Evolutionary conservation across 2,797 vertebrate genomes (phyloP), one percentile per base, ranked within the genome.

Genomic region (Masticophis lateralis): DNA sequence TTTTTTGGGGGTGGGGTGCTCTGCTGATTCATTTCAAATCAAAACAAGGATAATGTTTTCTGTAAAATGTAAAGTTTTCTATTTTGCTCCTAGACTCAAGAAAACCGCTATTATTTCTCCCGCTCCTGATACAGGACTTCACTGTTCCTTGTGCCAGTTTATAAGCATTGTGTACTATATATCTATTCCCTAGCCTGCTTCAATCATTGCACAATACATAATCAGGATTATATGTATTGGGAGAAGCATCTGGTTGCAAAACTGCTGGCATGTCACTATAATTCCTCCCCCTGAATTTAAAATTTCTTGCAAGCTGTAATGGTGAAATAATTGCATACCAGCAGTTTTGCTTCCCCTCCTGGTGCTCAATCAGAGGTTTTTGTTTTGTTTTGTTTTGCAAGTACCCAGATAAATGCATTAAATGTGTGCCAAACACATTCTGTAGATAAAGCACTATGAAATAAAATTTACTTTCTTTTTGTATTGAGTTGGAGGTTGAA

Each of bases 391-490:
- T 79, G 74, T 43, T 79, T 83, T 83, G 74, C 37, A 83, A 83
- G 37, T 25, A 22, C 20, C 37, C 74, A 25, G 74, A 47, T 83
- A 83, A 83, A 83, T 83, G 74, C 37, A 83, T 83, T 47, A 83
- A 47, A 47, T 25, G 74, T 5, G 20, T 83, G 37, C 74, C 74
- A 47, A 83, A 83, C 74, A 1, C 37, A 79, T 83, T 12, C 37
- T 83, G 12, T 47, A 83, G 8, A 83, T 83, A 83, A 83, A 47
- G 37, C 37, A 90, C 94, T 96, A 93, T 86, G 90, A 93, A 91
- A 47, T 86, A 66, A 56, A 59, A 90, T 92, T 91, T 5, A 32
- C 86, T 94, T 94, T 92, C 91, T 92, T 93, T 43, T 53, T 94
- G 88, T 93, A 91, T 94, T 47, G 74, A 83, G 37, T 10, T 83